These are phyloP conservation scores for Nothocercus julius DNA, from an alignment of 2,113 vertebrate genomes.

Conservation along the genomic window DNA sequence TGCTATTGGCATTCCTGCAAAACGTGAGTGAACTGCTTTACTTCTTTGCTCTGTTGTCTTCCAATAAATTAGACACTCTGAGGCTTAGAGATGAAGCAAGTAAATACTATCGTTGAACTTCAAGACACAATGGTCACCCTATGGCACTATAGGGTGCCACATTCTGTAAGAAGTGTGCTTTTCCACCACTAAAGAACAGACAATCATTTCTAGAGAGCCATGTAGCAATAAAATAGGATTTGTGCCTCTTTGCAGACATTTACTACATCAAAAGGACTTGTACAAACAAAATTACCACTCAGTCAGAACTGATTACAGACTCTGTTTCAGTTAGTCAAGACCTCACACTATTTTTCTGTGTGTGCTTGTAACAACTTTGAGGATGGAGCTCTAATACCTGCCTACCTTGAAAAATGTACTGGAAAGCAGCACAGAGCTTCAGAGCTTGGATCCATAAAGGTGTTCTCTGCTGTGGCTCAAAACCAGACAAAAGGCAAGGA, in stretches of 20 bases:
- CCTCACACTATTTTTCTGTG: background rate
- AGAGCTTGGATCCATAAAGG: background rate
- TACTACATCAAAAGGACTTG: background rate
- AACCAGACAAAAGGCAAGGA: background rate
- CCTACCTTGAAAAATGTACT: background rate
- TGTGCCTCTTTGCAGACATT: background rate
- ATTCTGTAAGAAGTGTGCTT: background rate
- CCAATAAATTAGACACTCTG: background rate
- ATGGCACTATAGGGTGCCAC: background rate
- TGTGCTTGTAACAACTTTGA: background rate
- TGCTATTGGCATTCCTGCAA: background rate
- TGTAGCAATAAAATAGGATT: background rate
- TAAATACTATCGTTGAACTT: background rate
- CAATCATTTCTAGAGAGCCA: background rate
- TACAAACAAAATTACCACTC: background rate
- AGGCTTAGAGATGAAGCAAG: background rate
- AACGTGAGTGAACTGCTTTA: background rate
- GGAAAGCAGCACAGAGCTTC: background rate
- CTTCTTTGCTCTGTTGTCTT: background rate
- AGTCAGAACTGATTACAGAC: background rate
- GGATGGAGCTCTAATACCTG: background rate
- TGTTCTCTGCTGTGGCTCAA: background rate
- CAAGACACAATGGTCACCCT: background rate
- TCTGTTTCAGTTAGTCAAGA: background rate
- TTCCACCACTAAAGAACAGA: background rate